Base-by-base conservation (phyloP, 2,888 invertebrate genomes). In the Drosophila engyochracea region DNA sequence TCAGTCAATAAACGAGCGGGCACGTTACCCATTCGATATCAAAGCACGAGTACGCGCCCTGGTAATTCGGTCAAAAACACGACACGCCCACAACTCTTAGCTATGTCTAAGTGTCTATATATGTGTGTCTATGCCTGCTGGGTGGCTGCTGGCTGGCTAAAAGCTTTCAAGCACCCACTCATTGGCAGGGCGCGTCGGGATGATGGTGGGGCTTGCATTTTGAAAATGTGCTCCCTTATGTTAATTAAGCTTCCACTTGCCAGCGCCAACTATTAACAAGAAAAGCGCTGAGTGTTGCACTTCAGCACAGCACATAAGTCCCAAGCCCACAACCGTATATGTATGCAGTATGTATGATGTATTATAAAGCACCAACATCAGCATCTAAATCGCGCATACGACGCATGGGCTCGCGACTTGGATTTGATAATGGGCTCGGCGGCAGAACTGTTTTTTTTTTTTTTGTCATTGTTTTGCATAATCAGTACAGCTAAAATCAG, bases 231-330 rank as follows among this genome's bases (percentile, higher is more conserved):
- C 74, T 83, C 79, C 85, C 78, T 85, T 85, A 89, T 85, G 85
- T 86, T 85, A 85, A 85, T 85, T 85, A 85, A 89, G 85, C 89
- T 74, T 74, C 79, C 82, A 89, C 89, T 85, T 85, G 73, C 82
- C 73, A 81, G 62, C 66, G 53, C 63, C 67, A 85, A 86, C 87
- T 89, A 89, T 84, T 89, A 76, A 84, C 77, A 89, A 80, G 70
- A 72, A 83, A 82, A 89, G 72, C 74, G 82, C 80, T 82, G 80
- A 89, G 89, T 81, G 73, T 76, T 66, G 74, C 77, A 74, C 73
- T 83, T 76, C 67, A 69, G 67, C 66, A 61, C 54, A 61, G 58
- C 72, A 16, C 68, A 66, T 57, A 79, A 70, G 62, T 70, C 31
- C 30, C 65, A 44, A 69, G 39, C 68, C 33, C 41, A 22, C 35